These are phyloP conservation scores for Novumbra hubbsi DNA, from an alignment of 2,797 vertebrate genomes.

Conservation along the genomic window DNA sequence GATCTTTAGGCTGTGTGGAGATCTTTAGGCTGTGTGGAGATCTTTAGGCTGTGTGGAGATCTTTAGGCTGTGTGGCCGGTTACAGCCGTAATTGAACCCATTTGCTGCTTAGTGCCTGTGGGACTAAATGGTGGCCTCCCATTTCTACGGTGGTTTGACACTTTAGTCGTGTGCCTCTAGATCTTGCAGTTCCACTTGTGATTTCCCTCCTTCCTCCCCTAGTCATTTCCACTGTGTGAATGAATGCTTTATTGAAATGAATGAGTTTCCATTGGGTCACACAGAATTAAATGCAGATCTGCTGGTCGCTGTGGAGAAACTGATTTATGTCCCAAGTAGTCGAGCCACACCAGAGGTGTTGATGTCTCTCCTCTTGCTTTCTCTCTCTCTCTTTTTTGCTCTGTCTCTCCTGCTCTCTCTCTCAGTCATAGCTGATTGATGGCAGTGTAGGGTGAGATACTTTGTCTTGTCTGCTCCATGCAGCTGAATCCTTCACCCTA, in stretches of 20 bases:
- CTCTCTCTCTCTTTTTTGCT: background rate
- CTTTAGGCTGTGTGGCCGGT: conserved; percentile 56
- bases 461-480: conserved; percentile 41
- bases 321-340: conserved; percentile 55
- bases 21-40: conserved; percentile 28
- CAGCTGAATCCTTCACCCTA: conserved; percentile 65
- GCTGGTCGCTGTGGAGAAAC: conserved; percentile 50
- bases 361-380: background rate
- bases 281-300: conserved; percentile 40
- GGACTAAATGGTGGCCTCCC: conserved; percentile 71
- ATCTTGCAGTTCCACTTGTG: conserved; percentile 53
- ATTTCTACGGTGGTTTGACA: conserved; percentile 66
- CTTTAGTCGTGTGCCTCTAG: conserved; percentile 68
- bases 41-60: conserved; percentile 11
- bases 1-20: too few relatives aligned
- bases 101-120: conserved; percentile 79
- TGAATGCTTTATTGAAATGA: conserved; percentile 62
- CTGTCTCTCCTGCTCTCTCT: background rate
- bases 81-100: conserved; percentile 79
- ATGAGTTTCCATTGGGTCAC: conserved; percentile 59
- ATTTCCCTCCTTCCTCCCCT: conserved; percentile 9
- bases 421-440: conserved; percentile 52
- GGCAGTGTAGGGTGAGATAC: conserved; percentile 38
- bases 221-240: conserved; percentile 33
- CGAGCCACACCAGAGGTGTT: too few relatives aligned